These are phyloP conservation scores for Brachyopa scutellaris DNA, from an alignment of 2,888 invertebrate species.

Conservation along the genomic window DNA sequence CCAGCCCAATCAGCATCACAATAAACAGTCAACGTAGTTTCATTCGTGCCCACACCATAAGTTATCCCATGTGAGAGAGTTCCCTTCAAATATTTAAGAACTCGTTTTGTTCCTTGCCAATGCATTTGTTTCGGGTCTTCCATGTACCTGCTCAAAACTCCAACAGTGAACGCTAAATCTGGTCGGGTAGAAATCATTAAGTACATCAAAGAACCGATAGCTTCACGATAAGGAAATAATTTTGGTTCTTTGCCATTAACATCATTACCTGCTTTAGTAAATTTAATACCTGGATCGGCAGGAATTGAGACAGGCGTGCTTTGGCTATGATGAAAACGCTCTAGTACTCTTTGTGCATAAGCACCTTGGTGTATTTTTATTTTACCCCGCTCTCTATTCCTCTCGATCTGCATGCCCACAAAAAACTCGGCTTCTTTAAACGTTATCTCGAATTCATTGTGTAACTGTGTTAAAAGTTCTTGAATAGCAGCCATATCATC, in stretches of 20 bases:
- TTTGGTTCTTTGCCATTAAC: background rate
- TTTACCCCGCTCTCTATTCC: constrained; percentile 17
- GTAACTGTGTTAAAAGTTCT: too few species aligned
- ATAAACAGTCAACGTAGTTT: background rate
- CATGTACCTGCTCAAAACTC: constrained; percentile 35
- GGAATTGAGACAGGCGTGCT: constrained; percentile 33
- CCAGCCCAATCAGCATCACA: constrained; percentile 38
- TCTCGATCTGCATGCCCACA: constrained; percentile 40
- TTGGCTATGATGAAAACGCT: constrained; percentile 18
- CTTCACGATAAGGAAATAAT: constrained; percentile 50
- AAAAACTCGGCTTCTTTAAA: constrained; percentile 48
- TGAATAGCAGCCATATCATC: constrained; percentile 33
- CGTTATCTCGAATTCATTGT: constrained; percentile 42
- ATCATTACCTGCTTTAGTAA: constrained; percentile 7
- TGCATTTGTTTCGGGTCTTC: constrained; percentile 49
- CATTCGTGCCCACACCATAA: constrained; percentile 11
- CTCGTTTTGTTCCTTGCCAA: constrained; percentile 58
- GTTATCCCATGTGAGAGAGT: constrained; percentile 39
- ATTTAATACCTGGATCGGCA: constrained; percentile 35
- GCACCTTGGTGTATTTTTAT: constrained; percentile 37
- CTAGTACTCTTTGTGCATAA: constrained; percentile 23
- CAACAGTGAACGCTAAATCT: constrained; percentile 43
- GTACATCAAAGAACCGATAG: constrained; percentile 52
- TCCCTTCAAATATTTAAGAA: constrained; percentile 57
- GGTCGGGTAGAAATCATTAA: constrained; percentile 45